Conservation (phyloP, 2,113 vertebrate genomes). For the Girardinichthys multiradiatus region DNA sequence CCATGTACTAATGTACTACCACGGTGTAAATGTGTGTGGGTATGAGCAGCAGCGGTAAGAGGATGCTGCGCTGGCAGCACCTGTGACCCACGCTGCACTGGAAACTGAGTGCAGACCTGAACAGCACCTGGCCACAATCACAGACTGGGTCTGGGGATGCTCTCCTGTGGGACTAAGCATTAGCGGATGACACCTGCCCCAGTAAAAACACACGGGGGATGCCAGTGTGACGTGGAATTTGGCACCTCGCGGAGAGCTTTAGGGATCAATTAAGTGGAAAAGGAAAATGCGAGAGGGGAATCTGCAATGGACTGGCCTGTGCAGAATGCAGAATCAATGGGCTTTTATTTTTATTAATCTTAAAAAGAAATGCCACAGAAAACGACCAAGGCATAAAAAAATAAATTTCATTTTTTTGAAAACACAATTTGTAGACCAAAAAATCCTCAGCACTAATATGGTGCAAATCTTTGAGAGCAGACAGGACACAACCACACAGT, state of each 20-base stretch:
- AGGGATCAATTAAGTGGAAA: slow-evolving; percentile 63
- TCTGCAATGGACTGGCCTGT: slow-evolving; percentile 10
- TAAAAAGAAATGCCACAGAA: background rate
- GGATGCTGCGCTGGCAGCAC: slow-evolving; percentile 65
- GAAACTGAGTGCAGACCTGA: slow-evolving; percentile 80
- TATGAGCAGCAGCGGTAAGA: slow-evolving; percentile 37
- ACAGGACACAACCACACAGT: background rate
- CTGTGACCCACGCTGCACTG: slow-evolving; percentile 74
- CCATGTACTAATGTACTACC: too few species aligned
- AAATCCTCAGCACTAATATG: background rate
- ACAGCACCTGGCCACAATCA: slow-evolving; percentile 79
- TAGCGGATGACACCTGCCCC: slow-evolving; percentile 76
- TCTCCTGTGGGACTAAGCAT: slow-evolving; percentile 47
- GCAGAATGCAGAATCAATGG: slow-evolving; percentile 44
- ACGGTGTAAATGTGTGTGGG: slow-evolving; percentile 15
- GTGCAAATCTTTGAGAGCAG: background rate
- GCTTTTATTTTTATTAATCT: slow-evolving; percentile 59
- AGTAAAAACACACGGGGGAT: slow-evolving; percentile 49
- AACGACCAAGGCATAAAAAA: background rate
- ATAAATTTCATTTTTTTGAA: background rate
- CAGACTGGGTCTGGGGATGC: slow-evolving; percentile 39
- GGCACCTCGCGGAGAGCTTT: slow-evolving; percentile 61
- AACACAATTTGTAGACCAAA: background rate
- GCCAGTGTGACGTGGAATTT: slow-evolving; percentile 64
- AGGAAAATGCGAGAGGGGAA: slow-evolving; percentile 31